Evolutionary conservation across 2,797 vertebrate species (phyloP), one percentile per base, ranked within the genome.

Genomic region (Limnodromus scolopaceus): DNA sequence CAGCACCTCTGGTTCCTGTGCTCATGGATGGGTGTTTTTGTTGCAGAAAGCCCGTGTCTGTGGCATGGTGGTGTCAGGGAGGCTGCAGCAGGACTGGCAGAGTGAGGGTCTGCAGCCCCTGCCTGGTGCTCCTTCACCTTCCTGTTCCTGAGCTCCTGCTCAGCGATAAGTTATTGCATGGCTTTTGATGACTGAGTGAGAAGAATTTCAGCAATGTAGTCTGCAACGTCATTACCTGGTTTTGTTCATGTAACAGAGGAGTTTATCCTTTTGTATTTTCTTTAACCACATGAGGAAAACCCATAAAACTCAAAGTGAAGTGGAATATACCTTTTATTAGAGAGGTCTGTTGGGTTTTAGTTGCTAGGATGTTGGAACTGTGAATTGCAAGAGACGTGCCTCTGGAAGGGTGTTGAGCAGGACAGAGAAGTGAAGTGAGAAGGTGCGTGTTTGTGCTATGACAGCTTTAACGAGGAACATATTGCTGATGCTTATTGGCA

Each of bases 291-390:
- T 91, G 54, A 89, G 93, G 82, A 78, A 88, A 82, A 48, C 36
- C n/a, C 80, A 69, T 96, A 93, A 96, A 96, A 78, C 49, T 86
- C 54, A 60, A 87, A 14, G 36, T 61, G 65, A 69, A 91, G 65
- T 1, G 1, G 65, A 75, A 71, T 53, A 51, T 24, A 55, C 30
- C 8, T 91, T 92, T 93, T 92, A 84, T 93, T 91, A 32, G 81
- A 91, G 88, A 74, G 51, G 64, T 89, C 91, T 91, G 84, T 85
- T 95, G 79, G 6, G 3, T 85, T 94, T 93, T 81, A 92, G 84
- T 88, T 78, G 65, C 61, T 82, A 68, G 74, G 63, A 66, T 90
- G 76, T 79, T 89, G 61, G 61, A 75, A 36, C 41, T 86, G 41
- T 68, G 84, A 63, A 58, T 63, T 75, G 75, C 38, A 49, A 49